Conservation (phyloP, 2,888 invertebrate genomes). For the Geophilus truncorum region DNA sequence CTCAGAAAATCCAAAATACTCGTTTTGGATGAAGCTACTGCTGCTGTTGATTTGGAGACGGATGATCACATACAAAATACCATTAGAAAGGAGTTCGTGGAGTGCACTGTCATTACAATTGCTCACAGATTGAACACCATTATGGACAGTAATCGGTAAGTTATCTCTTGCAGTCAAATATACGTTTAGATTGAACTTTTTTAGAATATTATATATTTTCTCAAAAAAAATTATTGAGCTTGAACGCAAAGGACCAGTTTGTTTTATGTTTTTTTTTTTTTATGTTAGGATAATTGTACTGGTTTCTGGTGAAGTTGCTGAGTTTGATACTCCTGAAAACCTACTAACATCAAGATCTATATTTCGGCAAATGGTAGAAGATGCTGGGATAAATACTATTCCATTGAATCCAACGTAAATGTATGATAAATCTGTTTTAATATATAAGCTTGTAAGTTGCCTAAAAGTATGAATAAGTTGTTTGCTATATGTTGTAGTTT, state of each 20-base stretch:
- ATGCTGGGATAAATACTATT: conserved; percentile 1
- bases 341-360: neutral
- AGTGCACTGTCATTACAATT: conserved; percentile 40
- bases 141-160: neutral
- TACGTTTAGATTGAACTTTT: too few species aligned
- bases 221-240: too few species aligned
- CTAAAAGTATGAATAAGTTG: too few species aligned
- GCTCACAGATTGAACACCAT: conserved; percentile 27
- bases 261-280: neutral
- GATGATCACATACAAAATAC: conserved; percentile 40
- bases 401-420: too few species aligned
- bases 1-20: conserved; percentile 39
- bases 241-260: too few species aligned
- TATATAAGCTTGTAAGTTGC: too few species aligned
- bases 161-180: too few species aligned
- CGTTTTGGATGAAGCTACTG: conserved; percentile 41
- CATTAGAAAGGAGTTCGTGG: conserved; percentile 38
- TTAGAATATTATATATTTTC: too few species aligned
- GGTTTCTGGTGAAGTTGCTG: neutral
- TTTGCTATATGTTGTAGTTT: neutral
- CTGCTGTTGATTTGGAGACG: conserved; percentile 40
- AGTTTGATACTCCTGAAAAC: neutral
- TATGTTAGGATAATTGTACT: neutral
- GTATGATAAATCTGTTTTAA: too few species aligned
- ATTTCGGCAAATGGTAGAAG: conserved; percentile 9